Evolutionary conservation across 2,888 invertebrate species (phyloP), one percentile per base, ranked within the genome.

Genomic region (Callosobruchus maculatus): DNA sequence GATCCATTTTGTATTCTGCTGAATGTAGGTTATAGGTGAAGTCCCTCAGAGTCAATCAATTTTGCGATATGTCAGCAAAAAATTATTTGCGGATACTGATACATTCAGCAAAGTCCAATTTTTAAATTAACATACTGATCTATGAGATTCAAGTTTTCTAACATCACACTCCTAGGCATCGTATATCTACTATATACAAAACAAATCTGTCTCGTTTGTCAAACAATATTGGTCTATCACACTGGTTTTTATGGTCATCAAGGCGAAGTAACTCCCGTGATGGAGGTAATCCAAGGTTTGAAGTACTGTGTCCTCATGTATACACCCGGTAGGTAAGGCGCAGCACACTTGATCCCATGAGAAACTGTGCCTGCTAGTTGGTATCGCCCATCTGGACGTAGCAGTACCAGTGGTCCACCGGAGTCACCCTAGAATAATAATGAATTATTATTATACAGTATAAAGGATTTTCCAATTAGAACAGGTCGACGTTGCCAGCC

Each of bases 331-430:
- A 97, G 88, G 88, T 95, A 96, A 0, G 97, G 96, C 2, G 96
- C 95, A 0, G 97, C 97, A 83, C 97, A 97, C 84, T 96, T 96
- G 81, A 97, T 97, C n/a, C 97, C 97, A 82, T 97, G 97, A 7
- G 96, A 97, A 0, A 97, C 97, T 0, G 97, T 97, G 5, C 97
- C 97, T 0, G 95, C 95, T 4, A 97, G 88, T 78, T 95, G 93
- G 92, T 96, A 97, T 77, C 93, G 91, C 0, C 97, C 96, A 81
- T 96, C 95, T 0, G 93, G 90, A 72, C 95, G 89, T 83, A 94
- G 94, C 13, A 96, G 88, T 72, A 96, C 95, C 77, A 97, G 86
- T 0, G 97, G 97, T 13, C 97, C 97, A 0, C 97, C 97, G 78
- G 96, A 96, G 89, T 97, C 97, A 77, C 97, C 97, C 96, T 97